phyloP scores from a whole-genome alignment of 2,113 vertebrate species.

The Dasyprocta punctata region DNA sequence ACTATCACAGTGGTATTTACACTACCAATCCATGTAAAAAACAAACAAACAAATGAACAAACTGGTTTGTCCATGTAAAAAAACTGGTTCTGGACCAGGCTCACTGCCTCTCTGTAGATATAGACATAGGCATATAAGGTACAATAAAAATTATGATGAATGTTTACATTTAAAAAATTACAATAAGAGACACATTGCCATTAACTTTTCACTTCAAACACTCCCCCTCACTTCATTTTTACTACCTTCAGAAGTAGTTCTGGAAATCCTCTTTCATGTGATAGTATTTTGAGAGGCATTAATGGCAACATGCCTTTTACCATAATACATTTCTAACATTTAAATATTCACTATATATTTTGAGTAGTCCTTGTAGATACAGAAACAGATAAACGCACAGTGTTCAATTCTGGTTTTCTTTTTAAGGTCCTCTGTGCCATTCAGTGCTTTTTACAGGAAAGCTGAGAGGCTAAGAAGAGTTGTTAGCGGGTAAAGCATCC shows the following conservation, averaged over 20 bases:
- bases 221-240: not conserved
- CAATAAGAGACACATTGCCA: not conserved
- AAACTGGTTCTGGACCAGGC: not conserved
- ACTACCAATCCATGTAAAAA: not conserved
- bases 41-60: not conserved
- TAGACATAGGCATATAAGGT: not conserved
- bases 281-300: not conserved
- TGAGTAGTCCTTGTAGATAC: not conserved
- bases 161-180: not conserved
- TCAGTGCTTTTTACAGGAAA: constrained; percentile 25
- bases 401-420: not conserved
- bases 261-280: not conserved
- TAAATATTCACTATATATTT: not conserved
- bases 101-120: not conserved
- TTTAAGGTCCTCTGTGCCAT: constrained; percentile 2
- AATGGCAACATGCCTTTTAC: not conserved
- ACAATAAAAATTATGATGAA: not conserved
- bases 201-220: not conserved
- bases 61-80: not conserved
- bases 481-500: constrained; percentile 30
- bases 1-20: not conserved
- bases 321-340: not conserved
- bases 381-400: not conserved
- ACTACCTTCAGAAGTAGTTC: not conserved
- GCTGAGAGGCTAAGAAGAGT: constrained; percentile 25